Conservation (phyloP, 2,888 invertebrate species). For the Acrobasis consociella region DNA sequence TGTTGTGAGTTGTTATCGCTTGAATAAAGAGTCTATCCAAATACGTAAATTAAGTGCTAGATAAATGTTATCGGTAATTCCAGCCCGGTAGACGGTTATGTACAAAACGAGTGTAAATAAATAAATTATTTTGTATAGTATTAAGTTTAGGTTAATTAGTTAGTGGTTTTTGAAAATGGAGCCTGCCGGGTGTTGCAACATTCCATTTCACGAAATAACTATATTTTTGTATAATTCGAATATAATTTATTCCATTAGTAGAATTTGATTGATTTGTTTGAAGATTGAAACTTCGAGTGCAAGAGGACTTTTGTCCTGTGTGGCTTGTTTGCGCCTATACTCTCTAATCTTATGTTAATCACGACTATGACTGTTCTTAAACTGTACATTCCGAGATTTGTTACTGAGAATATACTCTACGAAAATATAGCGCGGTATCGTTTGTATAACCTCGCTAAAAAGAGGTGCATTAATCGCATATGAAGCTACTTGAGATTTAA, state of each 20-base stretch:
- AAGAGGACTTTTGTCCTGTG: conserved; percentile 40
- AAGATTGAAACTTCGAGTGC: conserved; percentile 66
- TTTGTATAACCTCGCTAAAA: not conserved
- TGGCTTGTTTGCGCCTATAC: conserved; percentile 16
- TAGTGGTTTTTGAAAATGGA: conserved; percentile 58
- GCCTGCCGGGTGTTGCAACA: conserved; percentile 62
- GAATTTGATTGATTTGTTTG: conserved; percentile 72
- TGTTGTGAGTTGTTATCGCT: conserved; percentile 75
- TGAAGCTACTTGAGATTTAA: not conserved
- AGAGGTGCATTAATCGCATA: too few relatives aligned
- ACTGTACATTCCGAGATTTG: conserved; percentile 4
- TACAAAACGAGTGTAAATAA: conserved; percentile 76
- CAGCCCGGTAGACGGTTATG: conserved; percentile 69
- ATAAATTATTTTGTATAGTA: conserved; percentile 67
- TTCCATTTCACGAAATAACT: conserved; percentile 54
- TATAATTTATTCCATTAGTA: conserved; percentile 77
- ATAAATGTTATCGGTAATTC: conserved; percentile 64
- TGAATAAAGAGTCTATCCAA: conserved; percentile 81
- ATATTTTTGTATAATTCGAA: conserved; percentile 62
- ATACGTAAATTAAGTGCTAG: conserved; percentile 77
- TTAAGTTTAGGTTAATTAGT: conserved; percentile 62
- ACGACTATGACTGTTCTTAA: conserved; percentile 5
- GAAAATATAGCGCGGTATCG: not conserved
- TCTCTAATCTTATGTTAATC: conserved; percentile 10
- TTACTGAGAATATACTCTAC: conserved; percentile 25